Evolutionary conservation across 2,888 invertebrate species (phyloP), one percentile per base, ranked within the genome.

Genomic region (Hoplodrina ambigua): DNA sequence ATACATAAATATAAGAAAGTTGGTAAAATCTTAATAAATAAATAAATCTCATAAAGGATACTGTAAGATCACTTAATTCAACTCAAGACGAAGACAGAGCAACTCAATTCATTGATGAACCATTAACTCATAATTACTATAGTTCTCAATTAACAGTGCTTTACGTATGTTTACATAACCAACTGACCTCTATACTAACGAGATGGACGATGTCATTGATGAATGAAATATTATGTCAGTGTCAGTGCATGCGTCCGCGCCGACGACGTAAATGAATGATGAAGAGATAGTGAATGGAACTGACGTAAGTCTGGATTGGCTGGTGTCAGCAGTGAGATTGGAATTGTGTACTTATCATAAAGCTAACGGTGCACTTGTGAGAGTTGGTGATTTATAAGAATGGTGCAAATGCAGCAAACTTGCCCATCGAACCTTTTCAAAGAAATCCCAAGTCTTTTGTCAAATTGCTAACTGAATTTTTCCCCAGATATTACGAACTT

Each of bases 171-270:
- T 74, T 81, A 72, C 54, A n/a, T 68, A 60, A 60, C 62, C 61
- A 15, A 50, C 10, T 72, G 80, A 75, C 79, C 70, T 72, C 72
- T 71, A 57, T 63, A 71, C 52, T 74, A 80, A 78, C 72, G 55
- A 80, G 80, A 75, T 49, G n/a, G 56, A 52, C 56, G 58, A 46
- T 69, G 71, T 74, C 69, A 65, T 46, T 72, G 58, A 72, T 73
- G 71, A 83, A 82, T 82, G 80, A 80, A 80, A 82, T 80, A 70
- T 77, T 65, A 64, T 69, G 69, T 68, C 74, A 78, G 73, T 72
- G 74, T 77, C 80, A 70, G 60, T 49, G n/a, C 61, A 74, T 62
- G 71, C 56, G 55, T 7, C 44, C 56, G 44, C 53, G 73, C 25
- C 53, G 71, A 15, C 52, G 77, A 74, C 67, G 49, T 55, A 69